Evolutionary conservation across 2,797 vertebrate genomes (phyloP).

Genomic region (Hyperoplus immaculatus): DNA sequence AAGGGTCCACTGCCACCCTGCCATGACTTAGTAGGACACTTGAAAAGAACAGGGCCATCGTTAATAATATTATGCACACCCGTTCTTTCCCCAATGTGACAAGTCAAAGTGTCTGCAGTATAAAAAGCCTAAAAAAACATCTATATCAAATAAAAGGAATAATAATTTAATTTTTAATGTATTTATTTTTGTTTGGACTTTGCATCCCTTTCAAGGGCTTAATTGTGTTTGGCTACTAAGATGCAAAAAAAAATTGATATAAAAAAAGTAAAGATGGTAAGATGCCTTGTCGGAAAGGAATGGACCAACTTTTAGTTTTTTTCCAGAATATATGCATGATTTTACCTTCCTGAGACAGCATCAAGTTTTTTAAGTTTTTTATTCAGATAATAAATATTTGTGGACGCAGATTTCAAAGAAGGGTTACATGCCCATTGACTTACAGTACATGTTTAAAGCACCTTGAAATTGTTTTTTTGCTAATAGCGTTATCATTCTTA

Average conservation of each 20-base stretch:
- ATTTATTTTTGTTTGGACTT: background rate
- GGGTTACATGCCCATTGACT: constrained; percentile 15
- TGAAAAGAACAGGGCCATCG: background rate
- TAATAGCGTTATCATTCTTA: constrained; percentile 47
- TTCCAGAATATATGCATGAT: constrained; percentile 56
- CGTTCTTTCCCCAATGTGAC: background rate
- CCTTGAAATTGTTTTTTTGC: constrained; percentile 55
- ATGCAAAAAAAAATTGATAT: background rate
- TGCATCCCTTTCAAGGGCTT: background rate
- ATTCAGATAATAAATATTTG: constrained; percentile 38
- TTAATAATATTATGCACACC: background rate
- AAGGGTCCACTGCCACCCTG: background rate
- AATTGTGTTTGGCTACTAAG: background rate
- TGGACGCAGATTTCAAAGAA: constrained; percentile 34
- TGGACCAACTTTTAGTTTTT: constrained; percentile 42
- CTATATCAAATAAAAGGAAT: background rate
- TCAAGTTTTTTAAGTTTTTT: constrained; percentile 30
- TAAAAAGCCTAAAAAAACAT: background rate
- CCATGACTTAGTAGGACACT: background rate
- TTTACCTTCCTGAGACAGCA: constrained; percentile 56
- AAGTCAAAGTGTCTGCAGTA: background rate
- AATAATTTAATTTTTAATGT: background rate
- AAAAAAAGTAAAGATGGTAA: background rate
- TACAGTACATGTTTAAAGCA: constrained; percentile 42
- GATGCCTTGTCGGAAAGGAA: constrained; percentile 22